Evolutionary conservation across 2,113 vertebrate species (phyloP).

Genomic region (Gasterosteus nipponicus): DNA sequence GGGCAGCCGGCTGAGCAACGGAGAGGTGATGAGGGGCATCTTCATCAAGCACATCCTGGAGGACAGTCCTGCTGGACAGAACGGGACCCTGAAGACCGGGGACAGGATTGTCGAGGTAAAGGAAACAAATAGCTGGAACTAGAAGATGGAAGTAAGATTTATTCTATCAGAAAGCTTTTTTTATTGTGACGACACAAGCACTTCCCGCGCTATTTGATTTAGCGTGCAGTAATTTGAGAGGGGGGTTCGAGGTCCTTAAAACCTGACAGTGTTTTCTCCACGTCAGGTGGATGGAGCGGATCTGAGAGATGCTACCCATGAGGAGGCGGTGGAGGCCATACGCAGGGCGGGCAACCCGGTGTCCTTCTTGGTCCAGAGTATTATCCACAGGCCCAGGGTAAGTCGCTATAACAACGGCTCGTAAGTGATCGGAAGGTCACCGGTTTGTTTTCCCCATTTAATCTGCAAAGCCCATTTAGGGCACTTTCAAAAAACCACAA

Average conservation of each 20-base stretch:
- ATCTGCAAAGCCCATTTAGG: slow-evolving; percentile 15
- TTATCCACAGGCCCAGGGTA: slow-evolving; percentile 92
- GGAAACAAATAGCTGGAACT: neutral
- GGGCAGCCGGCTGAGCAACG: slow-evolving; percentile 95
- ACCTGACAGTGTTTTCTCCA: neutral
- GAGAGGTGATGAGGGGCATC: slow-evolving; percentile 98
- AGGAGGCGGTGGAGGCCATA: slow-evolving; percentile 98
- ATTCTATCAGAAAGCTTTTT: neutral
- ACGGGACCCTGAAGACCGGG: slow-evolving; percentile 93
- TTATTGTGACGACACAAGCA: neutral
- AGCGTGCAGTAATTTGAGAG: neutral
- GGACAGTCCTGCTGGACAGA: slow-evolving; percentile 95
- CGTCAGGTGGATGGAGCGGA: slow-evolving; percentile 96
- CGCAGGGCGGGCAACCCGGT: slow-evolving; percentile 95
- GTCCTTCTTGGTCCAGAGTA: slow-evolving; percentile 95
- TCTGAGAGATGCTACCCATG: slow-evolving; percentile 96
- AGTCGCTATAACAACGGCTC: slow-evolving; percentile 66
- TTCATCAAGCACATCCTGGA: slow-evolving; percentile 98
- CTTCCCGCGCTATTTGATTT: neutral
- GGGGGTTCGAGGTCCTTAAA: neutral
- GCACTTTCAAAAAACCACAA: slow-evolving; percentile 51
- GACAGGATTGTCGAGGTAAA: slow-evolving; percentile 95
- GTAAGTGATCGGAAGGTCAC: slow-evolving; percentile 34
- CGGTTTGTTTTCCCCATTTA: slow-evolving; percentile 22
- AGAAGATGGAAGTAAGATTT: neutral